Base-by-base conservation (phyloP, 2,113 vertebrate genomes). In the Caretta caretta region DNA sequence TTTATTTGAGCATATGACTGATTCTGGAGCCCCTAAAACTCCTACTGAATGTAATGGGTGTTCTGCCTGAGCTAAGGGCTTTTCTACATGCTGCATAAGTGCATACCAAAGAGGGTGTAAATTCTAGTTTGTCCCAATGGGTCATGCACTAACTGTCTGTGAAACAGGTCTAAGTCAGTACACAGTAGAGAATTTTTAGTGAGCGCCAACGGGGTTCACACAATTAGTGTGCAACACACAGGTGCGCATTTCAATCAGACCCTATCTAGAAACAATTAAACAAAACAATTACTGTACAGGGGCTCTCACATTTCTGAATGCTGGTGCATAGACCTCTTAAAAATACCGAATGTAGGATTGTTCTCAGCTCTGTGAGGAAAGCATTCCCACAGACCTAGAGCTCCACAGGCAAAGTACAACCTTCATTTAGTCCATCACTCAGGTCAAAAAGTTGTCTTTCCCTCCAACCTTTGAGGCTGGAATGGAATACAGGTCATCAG, bases 371-470 rank as follows among this genome's bases (percentile, higher is more conserved):
- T 85, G 20, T 57, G 88, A 48, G 8, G 46, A 83, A 78, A 87
- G 59, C 69, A 78, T 88, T 91, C 49, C 16, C 79, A 78, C 11
- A 51, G 7, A 80, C 10, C 2, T 48, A 48, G 57, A 76, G 82
- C 80, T 93, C 93, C 80, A 88, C 88, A 57, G 83, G 35, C 65
- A 85, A 89, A 27, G 35, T 50, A 27, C 11, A 22, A 19, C 65
- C 49, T 86, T 79, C 75, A 48, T 22, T 87, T 89, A 62, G 25
- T 93, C 86, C 12, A 11, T 93, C 94, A 91, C 81, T 93, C 49
- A 94, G 96, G 96, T 69, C 83, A 22, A 10, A 86, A 8, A 92
- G 46, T 38, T 89, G 78, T 91, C 76, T 90, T 51, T 90, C 31
- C 86, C 49, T 83, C 88, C 46, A 93, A 95, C 72, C 3, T 0